Base-by-base conservation (phyloP, 2,888 invertebrate species). In the Steinernema hermaphroditum region DNA sequence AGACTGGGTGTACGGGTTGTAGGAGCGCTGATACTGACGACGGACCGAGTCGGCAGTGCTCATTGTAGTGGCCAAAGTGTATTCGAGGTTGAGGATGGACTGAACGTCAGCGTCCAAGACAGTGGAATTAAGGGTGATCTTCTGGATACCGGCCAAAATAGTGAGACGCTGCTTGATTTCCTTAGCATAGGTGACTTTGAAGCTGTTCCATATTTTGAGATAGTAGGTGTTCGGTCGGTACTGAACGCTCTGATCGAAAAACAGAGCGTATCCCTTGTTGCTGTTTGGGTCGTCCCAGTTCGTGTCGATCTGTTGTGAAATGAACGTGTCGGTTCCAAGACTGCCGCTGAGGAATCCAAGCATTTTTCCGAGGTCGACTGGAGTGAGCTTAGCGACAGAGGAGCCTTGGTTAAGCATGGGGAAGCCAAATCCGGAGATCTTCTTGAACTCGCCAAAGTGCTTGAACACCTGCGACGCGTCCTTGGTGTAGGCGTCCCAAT, bases 221-320 rank as follows among this genome's bases (percentile, higher is more conserved):
- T 81, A 81, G 71, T 79, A 81, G 16, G 81, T 80, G 9, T 72
- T 50, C 16, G 9, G 24, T 27, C 34, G 72, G 24, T 6, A 1
- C n/a, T 76, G 50, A 12, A 81, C 75, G 12, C 82, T 80, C 72
- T 84, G 84, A 72, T 84, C 84, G 37, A 84, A 68, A 34, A 77
- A 77, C 43, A 83, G 75, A 2, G 80, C 74, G 69, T 78, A 83
- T 27, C 82, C 81, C 49, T 72, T 68, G 0, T 57, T 22, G 14
- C 72, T 78, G 46, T 79, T 73, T 4, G 84, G 83, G 69, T 83
- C 78, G 57, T 78, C 77, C 84, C 84, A 84, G 72, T 84, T 82
- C 0, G 84, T 83, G 57, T 83, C 82, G 22, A 82, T 57, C 8
- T 16, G 22, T 1, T 46, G 24, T 41, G 68, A 6, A 9, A 74